These are phyloP conservation scores for Globodera rostochiensis DNA, from an alignment of 1,140 invertebrate species.

Conservation along the genomic window DNA sequence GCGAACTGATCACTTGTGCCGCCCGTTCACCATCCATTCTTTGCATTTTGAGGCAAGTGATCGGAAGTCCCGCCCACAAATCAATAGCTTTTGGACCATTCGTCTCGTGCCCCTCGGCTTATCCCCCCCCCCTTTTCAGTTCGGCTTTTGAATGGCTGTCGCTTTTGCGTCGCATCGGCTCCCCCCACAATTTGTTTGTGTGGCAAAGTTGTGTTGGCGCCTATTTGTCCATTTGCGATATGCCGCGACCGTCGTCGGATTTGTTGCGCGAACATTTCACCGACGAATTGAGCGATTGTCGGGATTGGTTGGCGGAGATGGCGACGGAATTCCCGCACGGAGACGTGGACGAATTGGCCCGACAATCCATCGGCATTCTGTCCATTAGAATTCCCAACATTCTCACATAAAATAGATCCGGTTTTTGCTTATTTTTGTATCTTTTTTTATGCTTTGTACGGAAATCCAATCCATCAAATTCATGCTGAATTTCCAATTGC, in stretches of 20 bases:
- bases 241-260: neutral
- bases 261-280: constrained; percentile 20
- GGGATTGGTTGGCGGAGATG: constrained; percentile 12
- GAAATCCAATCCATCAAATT: too few species aligned
- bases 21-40: constrained; percentile 20
- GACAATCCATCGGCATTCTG: neutral
- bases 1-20: constrained; percentile 10
- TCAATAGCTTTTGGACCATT: neutral
- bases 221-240: constrained; percentile 19
- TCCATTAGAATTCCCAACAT: constrained; percentile 7
- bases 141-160: constrained; percentile 9
- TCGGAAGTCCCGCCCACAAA: neutral
- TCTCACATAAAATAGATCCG: neutral
- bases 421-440: neutral
- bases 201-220: constrained; percentile 12
- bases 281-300: constrained; percentile 5
- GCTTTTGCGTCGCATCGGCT: neutral
- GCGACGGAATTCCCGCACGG: neutral
- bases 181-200: neutral
- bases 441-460: too few species aligned
- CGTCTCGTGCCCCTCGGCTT: neutral
- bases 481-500: neutral
- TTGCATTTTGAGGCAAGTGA: constrained; percentile 4
- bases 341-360: constrained; percentile 8
- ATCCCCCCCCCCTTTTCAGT: neutral